Conservation (phyloP, 1,140 invertebrate species). For the Tetragnatha versicolor region DNA sequence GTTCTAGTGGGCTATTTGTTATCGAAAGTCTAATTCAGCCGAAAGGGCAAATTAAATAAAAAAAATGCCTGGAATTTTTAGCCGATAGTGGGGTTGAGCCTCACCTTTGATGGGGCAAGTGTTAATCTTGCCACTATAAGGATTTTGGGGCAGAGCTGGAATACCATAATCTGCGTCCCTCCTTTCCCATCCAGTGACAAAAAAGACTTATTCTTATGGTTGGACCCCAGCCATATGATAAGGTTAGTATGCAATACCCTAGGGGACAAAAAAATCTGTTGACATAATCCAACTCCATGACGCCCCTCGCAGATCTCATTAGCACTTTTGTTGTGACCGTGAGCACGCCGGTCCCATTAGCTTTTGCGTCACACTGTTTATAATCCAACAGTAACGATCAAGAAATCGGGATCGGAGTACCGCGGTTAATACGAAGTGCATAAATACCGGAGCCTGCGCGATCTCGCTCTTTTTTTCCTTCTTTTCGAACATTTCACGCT, state of each 20-base stretch:
- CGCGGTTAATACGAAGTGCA: too few relatives aligned
- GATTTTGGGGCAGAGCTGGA: neutral
- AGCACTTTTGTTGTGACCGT: too few relatives aligned
- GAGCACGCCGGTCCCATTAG: too few relatives aligned
- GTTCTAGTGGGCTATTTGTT: neutral
- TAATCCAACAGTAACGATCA: too few relatives aligned
- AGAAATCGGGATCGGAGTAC: too few relatives aligned
- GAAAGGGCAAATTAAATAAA: neutral
- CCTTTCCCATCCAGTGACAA: neutral
- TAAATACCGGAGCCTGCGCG: too few relatives aligned
- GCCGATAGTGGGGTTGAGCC: neutral
- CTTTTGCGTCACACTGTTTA: too few relatives aligned
- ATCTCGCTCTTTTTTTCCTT: too few relatives aligned
- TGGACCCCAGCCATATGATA: neutral
- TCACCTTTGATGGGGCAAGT: neutral
- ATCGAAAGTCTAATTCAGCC: neutral
- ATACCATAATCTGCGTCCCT: neutral
- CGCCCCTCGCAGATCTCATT: too few relatives aligned
- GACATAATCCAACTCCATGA: neutral
- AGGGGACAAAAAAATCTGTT: neutral
- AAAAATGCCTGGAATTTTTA: neutral
- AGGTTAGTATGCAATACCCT: neutral
- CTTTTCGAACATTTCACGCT: too few relatives aligned
- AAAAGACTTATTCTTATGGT: neutral
- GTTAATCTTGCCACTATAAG: neutral